These are phyloP conservation scores for Dolichoris vasculosae DNA, from an alignment of 1,140 invertebrate genomes.

Conservation along the genomic window DNA sequence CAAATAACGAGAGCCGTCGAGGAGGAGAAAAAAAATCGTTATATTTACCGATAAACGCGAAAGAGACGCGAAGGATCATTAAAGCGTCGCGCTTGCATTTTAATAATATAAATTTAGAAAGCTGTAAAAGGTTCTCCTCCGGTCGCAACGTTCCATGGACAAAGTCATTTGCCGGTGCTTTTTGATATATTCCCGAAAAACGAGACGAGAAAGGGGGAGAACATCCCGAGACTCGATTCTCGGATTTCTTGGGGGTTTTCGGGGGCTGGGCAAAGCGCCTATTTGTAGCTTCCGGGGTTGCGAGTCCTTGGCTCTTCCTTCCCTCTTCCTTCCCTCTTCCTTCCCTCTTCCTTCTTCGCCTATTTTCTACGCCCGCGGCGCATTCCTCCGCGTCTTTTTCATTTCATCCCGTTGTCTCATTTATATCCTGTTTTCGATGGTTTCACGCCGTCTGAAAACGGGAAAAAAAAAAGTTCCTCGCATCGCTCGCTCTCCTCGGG, in stretches of 20 bases:
- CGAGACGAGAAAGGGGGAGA: constrained; percentile 1
- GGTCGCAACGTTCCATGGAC: constrained; percentile 15
- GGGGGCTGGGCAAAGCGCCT: neutral
- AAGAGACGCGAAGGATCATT: constrained; percentile 42
- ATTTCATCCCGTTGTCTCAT: neutral
- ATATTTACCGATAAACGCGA: constrained; percentile 6
- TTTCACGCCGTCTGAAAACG: constrained; percentile 7
- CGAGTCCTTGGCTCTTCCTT: neutral
- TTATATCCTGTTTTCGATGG: constrained; percentile 17
- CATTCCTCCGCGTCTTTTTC: neutral
- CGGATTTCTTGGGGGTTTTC: constrained; percentile 35
- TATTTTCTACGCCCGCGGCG: neutral
- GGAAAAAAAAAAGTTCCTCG: too few species aligned
- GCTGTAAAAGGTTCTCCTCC: neutral
- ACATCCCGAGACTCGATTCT: constrained; percentile 21
- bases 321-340: neutral
- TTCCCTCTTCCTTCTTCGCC: neutral
- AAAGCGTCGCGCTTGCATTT: constrained; percentile 26
- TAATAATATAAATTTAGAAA: constrained; percentile 45
- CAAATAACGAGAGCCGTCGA: neutral
- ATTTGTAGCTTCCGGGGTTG: constrained; percentile 50
- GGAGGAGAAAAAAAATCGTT: neutral
- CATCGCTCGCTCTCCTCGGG: too few species aligned
- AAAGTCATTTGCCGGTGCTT: constrained; percentile 28
- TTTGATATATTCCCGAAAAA: constrained; percentile 42